Evolutionary conservation across 1,140 invertebrate species (phyloP).

Genomic region (Lucilia sericata): DNA sequence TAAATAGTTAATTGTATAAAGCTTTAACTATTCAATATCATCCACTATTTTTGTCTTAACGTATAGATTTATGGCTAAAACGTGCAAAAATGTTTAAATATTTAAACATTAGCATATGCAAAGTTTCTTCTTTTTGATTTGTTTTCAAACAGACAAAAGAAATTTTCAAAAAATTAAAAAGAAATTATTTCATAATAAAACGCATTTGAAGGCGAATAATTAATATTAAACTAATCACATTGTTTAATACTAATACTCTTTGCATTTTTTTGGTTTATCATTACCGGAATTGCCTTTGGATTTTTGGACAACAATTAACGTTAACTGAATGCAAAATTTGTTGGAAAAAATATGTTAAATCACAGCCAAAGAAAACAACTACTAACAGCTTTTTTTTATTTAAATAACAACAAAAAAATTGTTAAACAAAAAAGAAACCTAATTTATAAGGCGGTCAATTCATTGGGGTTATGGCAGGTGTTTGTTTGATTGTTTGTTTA

Average conservation of each 20-base stretch:
- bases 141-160: background rate
- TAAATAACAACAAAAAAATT: too few species aligned
- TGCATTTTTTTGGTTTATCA: background rate
- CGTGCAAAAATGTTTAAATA: slow-evolving; percentile 39
- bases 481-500: slow-evolving; percentile 7
- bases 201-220: background rate
- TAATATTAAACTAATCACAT: background rate
- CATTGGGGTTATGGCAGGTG: background rate
- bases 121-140: too few species aligned
- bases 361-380: background rate
- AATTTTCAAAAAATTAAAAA: background rate
- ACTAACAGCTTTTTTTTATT: background rate
- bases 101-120: background rate
- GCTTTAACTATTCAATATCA: background rate
- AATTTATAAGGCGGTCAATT: background rate
- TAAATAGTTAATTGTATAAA: too few species aligned
- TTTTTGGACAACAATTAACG: background rate
- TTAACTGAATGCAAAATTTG: background rate
- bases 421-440: background rate
- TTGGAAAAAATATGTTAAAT: background rate
- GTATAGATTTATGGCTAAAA: background rate
- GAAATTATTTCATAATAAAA: slow-evolving; percentile 28
- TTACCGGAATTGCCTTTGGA: background rate
- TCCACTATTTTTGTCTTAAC: background rate
- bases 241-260: background rate